Conservation (phyloP, 2,797 vertebrate genomes). For the Muraenolepis orangiensis region DNA sequence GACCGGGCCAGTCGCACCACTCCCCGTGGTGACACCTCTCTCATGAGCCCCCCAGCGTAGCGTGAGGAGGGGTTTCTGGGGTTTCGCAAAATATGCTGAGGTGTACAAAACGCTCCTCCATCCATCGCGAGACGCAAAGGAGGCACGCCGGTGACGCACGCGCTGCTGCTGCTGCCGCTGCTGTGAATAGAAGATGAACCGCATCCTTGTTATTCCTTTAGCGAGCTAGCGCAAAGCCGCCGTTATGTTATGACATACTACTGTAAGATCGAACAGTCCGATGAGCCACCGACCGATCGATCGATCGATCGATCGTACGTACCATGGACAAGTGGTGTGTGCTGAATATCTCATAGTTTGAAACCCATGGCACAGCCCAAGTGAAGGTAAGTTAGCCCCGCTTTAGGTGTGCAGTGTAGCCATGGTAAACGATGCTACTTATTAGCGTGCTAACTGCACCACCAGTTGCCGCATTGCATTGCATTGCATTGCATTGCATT, state of each 20-base stretch:
- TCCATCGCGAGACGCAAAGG: constrained; percentile 36
- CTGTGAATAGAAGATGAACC: constrained; percentile 10
- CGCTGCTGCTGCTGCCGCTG: constrained; percentile 9
- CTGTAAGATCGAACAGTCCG: constrained; percentile 11
- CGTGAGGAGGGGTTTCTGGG: background rate
- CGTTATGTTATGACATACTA: constrained; percentile 41
- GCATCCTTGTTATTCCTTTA: constrained; percentile 37
- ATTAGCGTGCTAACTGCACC: constrained; percentile 56
- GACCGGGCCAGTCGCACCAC: background rate
- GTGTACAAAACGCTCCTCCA: constrained; percentile 26
- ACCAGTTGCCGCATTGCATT: constrained; percentile 34
- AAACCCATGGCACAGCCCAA: constrained; percentile 28
- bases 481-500: too few species aligned
- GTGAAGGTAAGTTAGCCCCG: constrained; percentile 48
- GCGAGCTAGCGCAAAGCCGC: constrained; percentile 48
- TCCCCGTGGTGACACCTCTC: background rate
- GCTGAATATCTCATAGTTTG: constrained; percentile 16
- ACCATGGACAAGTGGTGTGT: constrained; percentile 31
- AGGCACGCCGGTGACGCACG: constrained; percentile 51
- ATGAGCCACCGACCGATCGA: constrained; percentile 29
- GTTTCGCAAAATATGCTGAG: constrained; percentile 40
- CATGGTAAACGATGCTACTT: constrained; percentile 50
- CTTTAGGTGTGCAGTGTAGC: constrained; percentile 17
- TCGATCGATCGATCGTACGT: background rate
- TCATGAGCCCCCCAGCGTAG: background rate